These are phyloP conservation scores for Cancer borealis DNA, from an alignment of 2,888 invertebrate genomes.

Conservation along the genomic window DNA sequence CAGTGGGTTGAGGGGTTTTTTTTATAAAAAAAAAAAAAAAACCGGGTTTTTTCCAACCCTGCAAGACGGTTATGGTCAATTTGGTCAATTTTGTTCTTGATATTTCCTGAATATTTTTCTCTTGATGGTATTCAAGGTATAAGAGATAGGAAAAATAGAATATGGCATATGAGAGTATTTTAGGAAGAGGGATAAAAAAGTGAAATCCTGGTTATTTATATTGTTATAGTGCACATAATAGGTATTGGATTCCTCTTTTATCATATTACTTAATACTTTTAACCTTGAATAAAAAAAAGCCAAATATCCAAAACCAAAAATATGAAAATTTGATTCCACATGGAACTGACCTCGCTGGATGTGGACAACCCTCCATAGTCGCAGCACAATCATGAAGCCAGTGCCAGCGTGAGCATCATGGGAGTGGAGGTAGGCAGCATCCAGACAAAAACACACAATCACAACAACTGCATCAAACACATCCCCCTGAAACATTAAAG, in stretches of 20 bases:
- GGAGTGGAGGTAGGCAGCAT: constrained; percentile 68
- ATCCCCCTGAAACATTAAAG: constrained; percentile 56
- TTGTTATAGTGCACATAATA: neutral
- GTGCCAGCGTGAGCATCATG: constrained; percentile 68
- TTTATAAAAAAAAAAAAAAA: too few species aligned
- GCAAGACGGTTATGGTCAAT: too few species aligned
- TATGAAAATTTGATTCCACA: neutral
- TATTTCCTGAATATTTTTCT: neutral
- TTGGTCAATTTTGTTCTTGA: neutral
- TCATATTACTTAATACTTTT: neutral
- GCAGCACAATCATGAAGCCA: constrained; percentile 64
- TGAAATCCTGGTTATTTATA: neutral
- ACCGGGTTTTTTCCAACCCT: too few species aligned
- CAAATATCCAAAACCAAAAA: neutral
- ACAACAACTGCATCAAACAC: constrained; percentile 71
- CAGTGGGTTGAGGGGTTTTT: too few species aligned
- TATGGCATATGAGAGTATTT: neutral
- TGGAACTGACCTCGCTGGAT: constrained; percentile 62
- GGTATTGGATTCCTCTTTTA: neutral
- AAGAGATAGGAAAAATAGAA: neutral
- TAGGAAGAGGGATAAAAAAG: neutral
- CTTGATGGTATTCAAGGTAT: neutral
- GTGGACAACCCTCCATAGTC: constrained; percentile 65
- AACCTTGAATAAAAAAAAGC: neutral
- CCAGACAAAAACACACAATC: constrained; percentile 64